phyloP scores from a whole-genome alignment of 2,888 invertebrate genomes.

The Myathropa florea region DNA sequence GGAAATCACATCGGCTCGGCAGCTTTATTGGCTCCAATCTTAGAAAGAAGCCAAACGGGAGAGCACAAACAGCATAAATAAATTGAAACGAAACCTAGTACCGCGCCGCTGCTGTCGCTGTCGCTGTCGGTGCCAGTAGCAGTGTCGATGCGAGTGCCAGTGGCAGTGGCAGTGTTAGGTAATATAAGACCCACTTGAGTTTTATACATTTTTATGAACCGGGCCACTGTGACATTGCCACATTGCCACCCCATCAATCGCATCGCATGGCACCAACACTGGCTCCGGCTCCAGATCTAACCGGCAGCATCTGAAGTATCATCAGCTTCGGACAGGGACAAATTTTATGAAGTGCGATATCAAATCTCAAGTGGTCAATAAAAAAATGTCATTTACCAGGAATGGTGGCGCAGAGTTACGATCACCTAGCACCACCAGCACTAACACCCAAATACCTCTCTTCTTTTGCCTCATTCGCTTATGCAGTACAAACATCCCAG shows the following conservation, averaged over 20 bases:
- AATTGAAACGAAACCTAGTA: conserved; percentile 66
- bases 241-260: conserved; percentile 70
- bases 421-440: conserved; percentile 37
- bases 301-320: conserved; percentile 57
- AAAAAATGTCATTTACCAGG: conserved; percentile 67
- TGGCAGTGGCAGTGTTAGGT: conserved; percentile 20
- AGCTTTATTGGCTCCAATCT: conserved; percentile 69
- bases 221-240: conserved; percentile 58
- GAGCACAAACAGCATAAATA: conserved; percentile 66
- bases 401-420: conserved; percentile 56
- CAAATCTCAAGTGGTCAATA: conserved; percentile 71
- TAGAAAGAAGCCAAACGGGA: conserved; percentile 53
- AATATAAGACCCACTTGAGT: conserved; percentile 67
- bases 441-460: background rate
- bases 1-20: conserved; percentile 60
- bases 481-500: background rate
- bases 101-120: conserved; percentile 14
- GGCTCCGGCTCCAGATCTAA: conserved; percentile 19
- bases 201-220: conserved; percentile 69
- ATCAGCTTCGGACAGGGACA: conserved; percentile 65
- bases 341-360: conserved; percentile 71
- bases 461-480: background rate
- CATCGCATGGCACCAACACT: conserved; percentile 37
- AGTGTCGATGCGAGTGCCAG: background rate
- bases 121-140: background rate